Evolutionary conservation across 1,140 invertebrate species (phyloP).

Genomic region (Hylaeus volcanicus): DNA sequence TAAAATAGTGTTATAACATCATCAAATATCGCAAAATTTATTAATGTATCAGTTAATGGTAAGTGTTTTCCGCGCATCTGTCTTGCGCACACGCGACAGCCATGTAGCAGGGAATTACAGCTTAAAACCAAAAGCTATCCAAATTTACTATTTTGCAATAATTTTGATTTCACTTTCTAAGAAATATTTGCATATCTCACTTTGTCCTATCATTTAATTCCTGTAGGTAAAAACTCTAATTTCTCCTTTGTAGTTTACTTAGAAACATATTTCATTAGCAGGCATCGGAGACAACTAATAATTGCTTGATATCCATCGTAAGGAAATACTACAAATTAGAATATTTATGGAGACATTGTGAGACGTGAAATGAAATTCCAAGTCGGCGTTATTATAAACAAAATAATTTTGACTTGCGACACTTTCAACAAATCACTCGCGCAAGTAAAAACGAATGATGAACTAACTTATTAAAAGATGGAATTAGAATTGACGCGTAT

Average conservation of each 20-base stretch:
- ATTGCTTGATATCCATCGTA: neutral
- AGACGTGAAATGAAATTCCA: neutral
- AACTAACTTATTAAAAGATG: slow-evolving; percentile 41
- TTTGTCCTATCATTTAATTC: no score
- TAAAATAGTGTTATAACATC: no score
- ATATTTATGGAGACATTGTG: neutral
- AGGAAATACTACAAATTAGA: neutral
- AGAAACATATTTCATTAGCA: neutral
- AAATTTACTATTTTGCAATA: no score
- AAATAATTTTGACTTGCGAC: neutral
- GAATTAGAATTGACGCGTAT: slow-evolving; percentile 62
- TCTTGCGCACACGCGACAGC: no score
- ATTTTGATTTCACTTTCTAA: no score
- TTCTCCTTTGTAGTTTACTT: neutral
- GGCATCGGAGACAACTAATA: neutral
- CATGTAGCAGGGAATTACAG: no score
- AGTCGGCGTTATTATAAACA: neutral
- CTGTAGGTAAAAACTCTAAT: neutral
- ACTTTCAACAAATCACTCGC: neutral
- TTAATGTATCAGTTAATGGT: no score
- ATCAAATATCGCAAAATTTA: no score
- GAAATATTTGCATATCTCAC: no score
- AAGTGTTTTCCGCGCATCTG: no score
- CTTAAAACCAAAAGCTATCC: no score
- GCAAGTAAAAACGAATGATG: neutral